Evolutionary conservation across 2,113 vertebrate genomes (phyloP).

Genomic region (Ploceus nigricollis): DNA sequence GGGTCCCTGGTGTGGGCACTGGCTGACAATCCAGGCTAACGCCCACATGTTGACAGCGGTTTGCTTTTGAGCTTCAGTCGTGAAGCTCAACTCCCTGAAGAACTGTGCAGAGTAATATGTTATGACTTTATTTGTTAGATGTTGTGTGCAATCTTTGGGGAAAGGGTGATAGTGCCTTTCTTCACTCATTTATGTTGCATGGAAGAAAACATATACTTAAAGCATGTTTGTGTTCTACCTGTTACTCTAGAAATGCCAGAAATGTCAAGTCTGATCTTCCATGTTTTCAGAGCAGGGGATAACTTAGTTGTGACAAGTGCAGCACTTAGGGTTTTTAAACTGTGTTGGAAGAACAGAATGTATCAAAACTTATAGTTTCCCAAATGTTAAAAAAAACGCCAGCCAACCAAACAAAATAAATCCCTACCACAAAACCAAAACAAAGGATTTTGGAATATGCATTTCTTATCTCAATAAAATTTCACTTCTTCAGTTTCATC

Average conservation of each 20-base stretch:
- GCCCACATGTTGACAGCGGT: rapidly evolving
- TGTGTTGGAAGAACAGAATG: neutral
- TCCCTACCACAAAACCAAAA: neutral
- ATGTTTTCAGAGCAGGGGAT: rapidly evolving
- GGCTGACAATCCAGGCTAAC: neutral
- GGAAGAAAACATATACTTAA: neutral
- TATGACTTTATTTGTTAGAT: neutral
- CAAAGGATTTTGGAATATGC: neutral
- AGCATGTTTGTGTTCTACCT: neutral
- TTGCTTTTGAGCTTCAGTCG: neutral
- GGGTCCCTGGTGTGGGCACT: neutral
- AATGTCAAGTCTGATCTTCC: neutral
- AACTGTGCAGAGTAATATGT: neutral
- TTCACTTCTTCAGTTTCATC: neutral
- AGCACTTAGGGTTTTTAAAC: neutral
- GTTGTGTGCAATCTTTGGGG: neutral
- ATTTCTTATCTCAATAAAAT: neutral
- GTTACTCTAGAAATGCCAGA: neutral
- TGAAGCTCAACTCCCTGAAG: neutral
- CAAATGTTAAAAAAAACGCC: neutral
- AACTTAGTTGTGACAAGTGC: neutral
- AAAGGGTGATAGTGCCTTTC: neutral
- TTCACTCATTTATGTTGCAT: neutral
- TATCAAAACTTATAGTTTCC: neutral
- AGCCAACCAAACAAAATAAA: neutral